phyloP scores from a whole-genome alignment of 2,113 vertebrate genomes.

The Cyrtonyx montezumae region DNA sequence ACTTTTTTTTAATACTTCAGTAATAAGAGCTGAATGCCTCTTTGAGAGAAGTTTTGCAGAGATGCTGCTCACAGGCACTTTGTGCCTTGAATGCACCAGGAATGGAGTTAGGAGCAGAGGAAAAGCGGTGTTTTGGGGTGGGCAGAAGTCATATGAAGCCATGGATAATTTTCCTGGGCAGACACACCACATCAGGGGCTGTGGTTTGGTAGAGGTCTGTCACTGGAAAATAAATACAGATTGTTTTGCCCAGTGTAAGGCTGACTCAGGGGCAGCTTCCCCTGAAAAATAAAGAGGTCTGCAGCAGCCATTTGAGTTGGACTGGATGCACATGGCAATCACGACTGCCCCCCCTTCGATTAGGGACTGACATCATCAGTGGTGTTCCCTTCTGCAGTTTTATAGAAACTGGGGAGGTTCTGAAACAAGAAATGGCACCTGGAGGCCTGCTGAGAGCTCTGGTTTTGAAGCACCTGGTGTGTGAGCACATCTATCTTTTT shows the following conservation, averaged over 20 bases:
- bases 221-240: background rate
- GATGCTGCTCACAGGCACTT: background rate
- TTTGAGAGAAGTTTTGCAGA: constrained; percentile 55
- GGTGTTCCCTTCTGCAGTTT: background rate
- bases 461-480: background rate
- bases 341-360: background rate
- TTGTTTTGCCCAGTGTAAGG: background rate
- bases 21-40: constrained; percentile 20
- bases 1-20: constrained; percentile 20
- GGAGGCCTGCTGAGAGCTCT: background rate
- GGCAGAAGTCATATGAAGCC: background rate
- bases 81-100: background rate
- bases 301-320: background rate
- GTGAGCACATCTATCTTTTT: background rate
- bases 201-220: background rate
- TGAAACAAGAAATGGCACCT: background rate
- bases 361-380: fast-evolving
- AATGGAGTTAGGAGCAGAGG: background rate
- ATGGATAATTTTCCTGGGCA: background rate
- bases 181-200: background rate
- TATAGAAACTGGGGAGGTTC: background rate
- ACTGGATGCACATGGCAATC: fast-evolving
- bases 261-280: background rate
- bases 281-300: background rate
- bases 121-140: background rate